Percentiles rank a stretch among this genome's conserved stretches.
Conservation (phyloP, 2,888 invertebrate genomes). For the Phorcus lineatus region DNA sequence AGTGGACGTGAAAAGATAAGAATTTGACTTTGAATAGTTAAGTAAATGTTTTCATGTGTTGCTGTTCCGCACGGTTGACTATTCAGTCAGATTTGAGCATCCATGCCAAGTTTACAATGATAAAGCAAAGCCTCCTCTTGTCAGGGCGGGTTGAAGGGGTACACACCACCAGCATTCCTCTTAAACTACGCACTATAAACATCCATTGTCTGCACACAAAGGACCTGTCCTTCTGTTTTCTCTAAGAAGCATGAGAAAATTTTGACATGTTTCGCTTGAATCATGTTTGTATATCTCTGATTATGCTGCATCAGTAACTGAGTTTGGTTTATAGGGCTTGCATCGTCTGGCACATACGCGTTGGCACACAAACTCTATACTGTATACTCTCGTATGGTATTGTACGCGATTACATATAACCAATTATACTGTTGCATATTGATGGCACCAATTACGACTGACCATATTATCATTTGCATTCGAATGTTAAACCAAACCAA, state of each 20-base stretch:
- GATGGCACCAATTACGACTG: too few species aligned
- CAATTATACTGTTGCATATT: too few species aligned
- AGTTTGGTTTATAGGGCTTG: too few species aligned
- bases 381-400: too few species aligned
- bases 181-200: neutral
- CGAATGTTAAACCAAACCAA: too few species aligned
- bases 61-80: neutral
- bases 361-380: too few species aligned
- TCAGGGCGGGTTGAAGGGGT: neutral
- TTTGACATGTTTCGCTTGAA: conserved; percentile 7
- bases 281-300: neutral
- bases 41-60: conserved; percentile 3
- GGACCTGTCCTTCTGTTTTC: neutral
- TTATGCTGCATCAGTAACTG: too few species aligned
- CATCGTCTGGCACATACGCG: too few species aligned
- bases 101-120: neutral
- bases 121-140: neutral
- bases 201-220: neutral
- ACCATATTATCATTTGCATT: too few species aligned
- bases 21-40: neutral
- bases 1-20: neutral
- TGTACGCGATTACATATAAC: too few species aligned
- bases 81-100: neutral
- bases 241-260: neutral
- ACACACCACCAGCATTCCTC: neutral